Evolutionary conservation across 92 coral and sea anemone species (phyloP), one percentile per base, ranked within the genome.

Genomic region (Metridium senile): DNA sequence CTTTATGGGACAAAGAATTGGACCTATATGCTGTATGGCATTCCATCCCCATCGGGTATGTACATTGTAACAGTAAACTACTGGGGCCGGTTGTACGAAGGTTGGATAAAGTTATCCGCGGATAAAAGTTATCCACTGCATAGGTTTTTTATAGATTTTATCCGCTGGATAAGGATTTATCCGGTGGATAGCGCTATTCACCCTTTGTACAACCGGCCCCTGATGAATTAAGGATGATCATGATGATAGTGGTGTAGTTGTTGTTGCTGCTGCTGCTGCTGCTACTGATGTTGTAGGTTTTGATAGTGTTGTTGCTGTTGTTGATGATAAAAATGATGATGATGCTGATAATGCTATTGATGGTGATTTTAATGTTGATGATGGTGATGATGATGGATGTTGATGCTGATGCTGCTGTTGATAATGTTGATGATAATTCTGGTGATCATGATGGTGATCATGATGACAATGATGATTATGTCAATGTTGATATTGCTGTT

Each of bases 1-100:
- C 29, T 94, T 94, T 71, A 94, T 94, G 97, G 98, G 98, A 43
- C 98, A 94, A 85, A 84, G 98, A 87, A 94, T 94, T 52, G 98
- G 98, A 13, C 97, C 95, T 26, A 89, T 94, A 22, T 89, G 87
- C 61, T 89, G 93, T 30, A 90, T 94, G 86, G 93, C 84, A 34
- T 89, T 94, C 73, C 98, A 94, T 78, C 98, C 98, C 0, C 98
- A 94, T 82, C 81, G 98, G 91, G 98, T 94, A 72, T 58, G 78
- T 73, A 58, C 61, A 1, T n/a, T 3, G 26, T 10, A 20, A 9
- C 49, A 33, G 25, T 56, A 59, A 11, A 0, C 8, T 34, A 21
- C 49, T 39, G 49, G 49, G 6, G 13, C 13, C 13, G 49, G 8
- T 13, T 39, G 49, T 4, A 35, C 20, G 67, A 70, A 22, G 32